phyloP scores from a whole-genome alignment of 2,888 invertebrate species.

The Neria commutata region DNA sequence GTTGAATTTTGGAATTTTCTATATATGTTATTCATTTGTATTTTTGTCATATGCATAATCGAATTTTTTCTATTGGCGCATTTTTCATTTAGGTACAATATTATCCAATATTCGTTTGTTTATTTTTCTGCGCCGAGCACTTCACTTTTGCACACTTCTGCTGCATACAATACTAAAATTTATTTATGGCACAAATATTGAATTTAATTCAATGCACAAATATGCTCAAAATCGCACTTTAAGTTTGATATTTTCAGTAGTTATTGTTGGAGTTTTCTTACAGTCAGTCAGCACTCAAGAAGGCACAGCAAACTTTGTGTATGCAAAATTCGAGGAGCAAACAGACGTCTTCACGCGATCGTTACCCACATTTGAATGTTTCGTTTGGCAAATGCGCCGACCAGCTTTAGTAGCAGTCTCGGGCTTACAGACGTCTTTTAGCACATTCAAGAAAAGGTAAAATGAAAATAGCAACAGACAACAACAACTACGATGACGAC shows the following conservation, averaged over 20 bases:
- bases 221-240: constrained; percentile 12
- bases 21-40: no score
- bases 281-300: constrained; percentile 12
- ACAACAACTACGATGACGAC: constrained; percentile 20
- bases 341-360: constrained; percentile 61
- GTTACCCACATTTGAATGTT: constrained; percentile 63
- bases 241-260: constrained; percentile 22
- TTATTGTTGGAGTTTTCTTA: constrained; percentile 7
- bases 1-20: no score
- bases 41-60: no score
- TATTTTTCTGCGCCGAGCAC: no score
- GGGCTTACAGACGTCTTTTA: constrained; percentile 38
- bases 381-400: constrained; percentile 58
- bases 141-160: no score
- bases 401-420: constrained; percentile 60
- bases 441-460: constrained; percentile 26
- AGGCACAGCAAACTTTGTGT: constrained; percentile 5
- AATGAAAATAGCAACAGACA: constrained; percentile 24
- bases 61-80: no score
- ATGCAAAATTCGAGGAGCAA: constrained; percentile 35
- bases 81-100: no score
- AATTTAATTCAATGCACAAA: not conserved
- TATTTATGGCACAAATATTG: not conserved
- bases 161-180: no score
- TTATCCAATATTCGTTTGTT: no score